Evolutionary conservation across 2,888 invertebrate species (phyloP), one percentile per base, ranked within the genome.

Genomic region (Hypsopygia costalis): DNA sequence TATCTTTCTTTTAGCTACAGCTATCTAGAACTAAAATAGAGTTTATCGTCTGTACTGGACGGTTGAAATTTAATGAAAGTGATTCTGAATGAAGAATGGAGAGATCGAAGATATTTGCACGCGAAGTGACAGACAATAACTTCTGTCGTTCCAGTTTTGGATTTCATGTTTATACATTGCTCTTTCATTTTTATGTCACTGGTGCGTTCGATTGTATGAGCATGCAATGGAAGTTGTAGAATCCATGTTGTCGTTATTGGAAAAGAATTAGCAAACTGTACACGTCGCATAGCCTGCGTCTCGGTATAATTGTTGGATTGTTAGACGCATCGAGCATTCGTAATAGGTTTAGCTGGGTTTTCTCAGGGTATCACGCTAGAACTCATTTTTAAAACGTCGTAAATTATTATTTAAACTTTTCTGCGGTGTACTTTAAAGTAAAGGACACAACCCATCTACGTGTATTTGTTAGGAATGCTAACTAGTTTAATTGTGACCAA

Each of bases 21-120:
- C 5, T 28, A 45, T 35, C 47, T 46, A 52, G 51, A 41, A 25
- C 34, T 21, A 59, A 51, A 45, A 43, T 52, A 25, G 36, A 35
- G 36, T 49, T 38, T 60, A 56, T 45, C 30, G 7, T 6, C 1
- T 20, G 36, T 20, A 33, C 22, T 35, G 49, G 53, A 55, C 42
- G 49, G 53, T 54, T 46, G 30, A 52, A 51, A 53, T 50, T 59
- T 43, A 45, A 43, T 46, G 11, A 52, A 42, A 46, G 37, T 46
- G 32, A 40, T 36, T 32, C 52, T 49, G 47, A 43, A 42, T 16
- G 16, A 16, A 45, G 40, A 51, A 51, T 50, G 52, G 59, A 54
- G 62, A 64, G 62, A 69, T 69, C 58, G 59, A 57, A 69, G 59
- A 74, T 69, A 68, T 64, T 65, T 57, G 62, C 71, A 72, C 76